phyloP scores from a whole-genome alignment of 2,113 vertebrate species.

The Polypterus bichir region DNA sequence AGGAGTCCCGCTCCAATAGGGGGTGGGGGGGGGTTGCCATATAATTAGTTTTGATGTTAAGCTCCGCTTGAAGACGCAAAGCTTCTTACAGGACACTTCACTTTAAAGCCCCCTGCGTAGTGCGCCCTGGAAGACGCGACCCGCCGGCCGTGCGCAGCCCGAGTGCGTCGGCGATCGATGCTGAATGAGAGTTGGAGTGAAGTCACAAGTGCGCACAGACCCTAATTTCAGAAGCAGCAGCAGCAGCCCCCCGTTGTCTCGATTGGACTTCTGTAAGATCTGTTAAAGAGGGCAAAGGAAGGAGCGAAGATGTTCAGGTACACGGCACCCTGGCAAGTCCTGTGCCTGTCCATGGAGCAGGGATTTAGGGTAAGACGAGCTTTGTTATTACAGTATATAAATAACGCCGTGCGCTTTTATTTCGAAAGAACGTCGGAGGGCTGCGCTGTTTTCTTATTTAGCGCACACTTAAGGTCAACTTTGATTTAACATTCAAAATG shows the following conservation, averaged over 20 bases:
- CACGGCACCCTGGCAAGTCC: conserved; percentile 53
- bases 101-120: conserved; percentile 25
- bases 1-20: conserved; percentile 2
- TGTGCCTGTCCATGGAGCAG: conserved; percentile 51
- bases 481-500: no score
- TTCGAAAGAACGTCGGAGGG: no score
- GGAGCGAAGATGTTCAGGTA: conserved; percentile 51
- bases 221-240: background rate
- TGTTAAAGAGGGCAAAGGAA: no score
- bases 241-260: no score
- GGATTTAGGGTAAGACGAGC: conserved; percentile 42
- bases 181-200: no score
- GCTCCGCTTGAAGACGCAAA: conserved; percentile 37
- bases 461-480: no score
- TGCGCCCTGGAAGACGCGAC: background rate
- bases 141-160: no score
- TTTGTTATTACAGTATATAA: background rate
- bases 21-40: conserved; percentile 14
- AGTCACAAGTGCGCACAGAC: background rate
- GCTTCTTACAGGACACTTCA: conserved; percentile 41
- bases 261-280: no score
- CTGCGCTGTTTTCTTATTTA: no score
- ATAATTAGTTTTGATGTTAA: conserved; percentile 57
- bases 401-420: no score
- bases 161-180: no score